Evolutionary conservation across 2,888 invertebrate genomes (phyloP).

Genomic region (Emmelina monodactyla): DNA sequence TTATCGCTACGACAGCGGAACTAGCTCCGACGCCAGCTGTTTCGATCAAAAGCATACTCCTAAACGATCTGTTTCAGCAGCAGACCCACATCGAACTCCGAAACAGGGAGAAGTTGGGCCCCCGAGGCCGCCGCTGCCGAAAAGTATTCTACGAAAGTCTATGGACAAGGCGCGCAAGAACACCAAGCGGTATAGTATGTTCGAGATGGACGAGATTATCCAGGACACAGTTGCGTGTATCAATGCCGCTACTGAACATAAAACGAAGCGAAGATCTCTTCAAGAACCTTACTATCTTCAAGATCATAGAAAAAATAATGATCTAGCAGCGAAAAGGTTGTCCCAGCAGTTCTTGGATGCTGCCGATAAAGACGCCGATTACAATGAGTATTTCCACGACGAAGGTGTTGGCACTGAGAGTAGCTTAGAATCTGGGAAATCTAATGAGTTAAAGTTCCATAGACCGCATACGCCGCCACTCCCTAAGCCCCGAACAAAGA

Average conservation of each 20-base stretch:
- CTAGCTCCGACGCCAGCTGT: constrained; percentile 77
- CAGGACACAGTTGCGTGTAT: constrained; percentile 55
- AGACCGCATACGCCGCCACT: constrained; percentile 61
- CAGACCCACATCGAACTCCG: constrained; percentile 52
- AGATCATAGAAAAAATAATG: constrained; percentile 60
- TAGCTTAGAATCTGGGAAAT: constrained; percentile 67
- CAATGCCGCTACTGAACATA: constrained; percentile 55
- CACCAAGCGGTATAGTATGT: constrained; percentile 80
- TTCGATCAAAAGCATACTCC: constrained; percentile 68
- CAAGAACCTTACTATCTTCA: constrained; percentile 76
- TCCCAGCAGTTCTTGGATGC: constrained; percentile 62
- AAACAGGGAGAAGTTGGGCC: constrained; percentile 66
- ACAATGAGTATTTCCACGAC: constrained; percentile 64
- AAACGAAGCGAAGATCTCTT: constrained; percentile 74
- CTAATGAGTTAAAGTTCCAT: constrained; percentile 55
- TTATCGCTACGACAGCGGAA: constrained; percentile 81
- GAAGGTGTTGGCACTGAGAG: constrained; percentile 70
- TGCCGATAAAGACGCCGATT: constrained; percentile 61
- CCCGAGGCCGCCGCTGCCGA: constrained; percentile 75
- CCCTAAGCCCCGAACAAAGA: constrained; percentile 56
- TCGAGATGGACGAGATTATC: constrained; percentile 72
- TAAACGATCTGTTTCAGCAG: constrained; percentile 73
- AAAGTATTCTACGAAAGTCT: constrained; percentile 74
- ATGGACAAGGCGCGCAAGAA: constrained; percentile 61
- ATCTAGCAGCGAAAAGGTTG: constrained; percentile 56